Conservation (phyloP, 2,888 invertebrate species). For the Ectropis crepuscularia region DNA sequence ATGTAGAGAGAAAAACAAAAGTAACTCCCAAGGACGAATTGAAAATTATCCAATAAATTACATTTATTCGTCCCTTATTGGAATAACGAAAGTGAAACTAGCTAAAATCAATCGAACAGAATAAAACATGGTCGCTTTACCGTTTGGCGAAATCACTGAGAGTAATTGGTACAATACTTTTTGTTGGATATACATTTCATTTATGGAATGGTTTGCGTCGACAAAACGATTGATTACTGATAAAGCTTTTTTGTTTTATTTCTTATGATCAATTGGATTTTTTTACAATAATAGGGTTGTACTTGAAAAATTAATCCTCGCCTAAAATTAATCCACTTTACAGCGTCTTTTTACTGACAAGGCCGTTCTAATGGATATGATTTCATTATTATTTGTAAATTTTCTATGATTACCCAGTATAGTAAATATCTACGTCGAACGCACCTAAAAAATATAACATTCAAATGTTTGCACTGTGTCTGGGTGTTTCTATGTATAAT, state of each 20-base stretch:
- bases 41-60: constrained; percentile 42
- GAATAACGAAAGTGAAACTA: constrained; percentile 25
- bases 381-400: too few relatives aligned
- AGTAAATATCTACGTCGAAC: too few relatives aligned
- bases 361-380: too few relatives aligned
- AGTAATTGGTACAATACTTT: constrained; percentile 20
- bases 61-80: constrained; percentile 42
- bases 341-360: too few relatives aligned
- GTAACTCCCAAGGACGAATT: constrained; percentile 33
- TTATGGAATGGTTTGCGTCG: neutral
- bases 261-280: neutral
- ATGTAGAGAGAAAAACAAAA: constrained; percentile 33
- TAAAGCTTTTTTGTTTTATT: neutral
- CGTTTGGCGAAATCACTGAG: constrained; percentile 13
- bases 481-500: too few relatives aligned
- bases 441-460: too few relatives aligned
- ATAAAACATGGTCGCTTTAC: constrained; percentile 31
- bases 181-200: neutral
- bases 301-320: too few relatives aligned
- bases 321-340: too few relatives aligned
- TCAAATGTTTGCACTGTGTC: too few relatives aligned
- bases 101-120: constrained; percentile 37
- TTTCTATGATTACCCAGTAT: too few relatives aligned
- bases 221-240: constrained; percentile 5
- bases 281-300: neutral